These are phyloP conservation scores for Sceloporus tristichus DNA, from an alignment of 2,113 vertebrate species.

Conservation along the genomic window DNA sequence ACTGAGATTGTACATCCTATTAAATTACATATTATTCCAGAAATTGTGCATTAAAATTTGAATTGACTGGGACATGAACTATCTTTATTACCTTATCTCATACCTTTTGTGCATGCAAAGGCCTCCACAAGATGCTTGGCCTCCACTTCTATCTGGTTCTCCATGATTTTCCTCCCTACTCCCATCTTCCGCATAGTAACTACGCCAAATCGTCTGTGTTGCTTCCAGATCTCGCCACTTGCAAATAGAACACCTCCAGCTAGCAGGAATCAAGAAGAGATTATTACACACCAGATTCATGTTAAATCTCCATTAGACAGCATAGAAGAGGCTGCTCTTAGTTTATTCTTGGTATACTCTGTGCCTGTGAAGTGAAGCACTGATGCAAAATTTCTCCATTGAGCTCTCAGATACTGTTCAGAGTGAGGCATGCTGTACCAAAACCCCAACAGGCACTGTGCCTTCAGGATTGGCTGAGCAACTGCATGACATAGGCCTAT, in stretches of 20 bases:
- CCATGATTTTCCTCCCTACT: conserved; percentile 69
- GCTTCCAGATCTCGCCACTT: neutral
- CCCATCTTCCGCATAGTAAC: conserved; percentile 66
- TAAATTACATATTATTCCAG: too few relatives aligned
- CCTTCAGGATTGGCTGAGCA: too few relatives aligned
- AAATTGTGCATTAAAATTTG: neutral
- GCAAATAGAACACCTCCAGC: conserved; percentile 65
- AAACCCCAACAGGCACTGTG: too few relatives aligned
- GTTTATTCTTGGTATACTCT: too few relatives aligned
- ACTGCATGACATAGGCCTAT: too few relatives aligned
- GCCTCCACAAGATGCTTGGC: conserved; percentile 50
- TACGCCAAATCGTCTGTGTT: conserved; percentile 66
- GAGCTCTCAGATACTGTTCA: too few relatives aligned
- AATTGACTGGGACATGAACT: neutral
- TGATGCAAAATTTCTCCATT: too few relatives aligned
- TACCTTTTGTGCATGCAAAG: conserved; percentile 70
- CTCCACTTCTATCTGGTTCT: conserved; percentile 29
- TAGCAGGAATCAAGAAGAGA: conserved; percentile 15
- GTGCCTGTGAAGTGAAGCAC: too few relatives aligned
- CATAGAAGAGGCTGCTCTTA: too few relatives aligned
- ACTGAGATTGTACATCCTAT: too few relatives aligned
- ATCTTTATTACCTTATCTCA: conserved; percentile 41
- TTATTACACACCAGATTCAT: neutral
- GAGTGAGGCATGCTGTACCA: too few relatives aligned
- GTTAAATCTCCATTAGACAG: too few relatives aligned